Percentiles rank a stretch among this genome's conserved stretches.
Conservation (phyloP, 1,140 invertebrate genomes). For the Apis laboriosa region DNA sequence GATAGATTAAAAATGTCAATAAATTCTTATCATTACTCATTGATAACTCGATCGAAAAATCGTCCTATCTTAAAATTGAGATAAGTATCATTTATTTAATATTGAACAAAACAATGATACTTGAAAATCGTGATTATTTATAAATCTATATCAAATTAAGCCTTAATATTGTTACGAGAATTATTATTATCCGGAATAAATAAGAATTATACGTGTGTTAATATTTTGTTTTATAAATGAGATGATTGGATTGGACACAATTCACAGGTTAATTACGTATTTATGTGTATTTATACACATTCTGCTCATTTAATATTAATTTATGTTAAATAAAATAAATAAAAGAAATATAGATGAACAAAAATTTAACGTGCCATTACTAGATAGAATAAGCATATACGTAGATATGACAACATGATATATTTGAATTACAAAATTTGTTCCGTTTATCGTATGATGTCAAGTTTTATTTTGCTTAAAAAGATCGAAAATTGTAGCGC, state of each 20-base stretch:
- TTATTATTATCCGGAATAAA: not conserved
- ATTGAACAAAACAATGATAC: no score
- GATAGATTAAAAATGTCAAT: no score
- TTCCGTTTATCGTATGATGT: not conserved
- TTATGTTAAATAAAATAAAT: not conserved
- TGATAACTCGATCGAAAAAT: no score
- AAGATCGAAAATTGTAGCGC: no score
- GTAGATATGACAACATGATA: not conserved
- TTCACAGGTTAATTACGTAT: no score
- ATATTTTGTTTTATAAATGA: not conserved
- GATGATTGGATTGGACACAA: not conserved
- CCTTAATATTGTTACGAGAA: no score
- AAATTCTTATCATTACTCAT: no score
- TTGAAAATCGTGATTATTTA: no score
- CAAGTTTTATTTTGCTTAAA: not conserved
- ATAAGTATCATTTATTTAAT: no score
- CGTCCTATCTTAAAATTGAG: no score
- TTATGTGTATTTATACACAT: not conserved
- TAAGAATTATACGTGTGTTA: not conserved
- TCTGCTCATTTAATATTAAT: no score
- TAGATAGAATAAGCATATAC: not conserved
- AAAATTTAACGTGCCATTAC: not conserved
- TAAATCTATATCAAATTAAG: no score
- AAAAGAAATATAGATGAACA: not conserved
- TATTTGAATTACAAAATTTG: not conserved